Evolutionary conservation across 2,797 vertebrate genomes (phyloP).

Genomic region (Tiaroga cobitis): DNA sequence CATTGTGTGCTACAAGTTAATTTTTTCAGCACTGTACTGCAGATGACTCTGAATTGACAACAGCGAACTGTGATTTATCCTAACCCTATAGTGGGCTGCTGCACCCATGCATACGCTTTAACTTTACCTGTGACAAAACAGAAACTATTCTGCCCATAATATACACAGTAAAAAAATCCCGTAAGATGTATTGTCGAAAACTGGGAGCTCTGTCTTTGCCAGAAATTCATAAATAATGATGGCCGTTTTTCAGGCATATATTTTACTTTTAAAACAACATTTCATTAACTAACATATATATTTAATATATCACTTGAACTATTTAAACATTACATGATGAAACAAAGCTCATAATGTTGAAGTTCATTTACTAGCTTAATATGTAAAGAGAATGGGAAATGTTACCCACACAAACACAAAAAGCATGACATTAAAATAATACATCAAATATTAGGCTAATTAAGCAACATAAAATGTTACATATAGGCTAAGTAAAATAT

Average conservation of each 20-base stretch:
- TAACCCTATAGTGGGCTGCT: neutral
- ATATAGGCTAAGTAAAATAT: neutral
- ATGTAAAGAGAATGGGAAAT: neutral
- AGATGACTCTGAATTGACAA: slow-evolving; percentile 9
- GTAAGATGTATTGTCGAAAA: neutral
- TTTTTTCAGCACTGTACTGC: neutral
- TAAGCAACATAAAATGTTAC: neutral
- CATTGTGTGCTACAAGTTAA: neutral
- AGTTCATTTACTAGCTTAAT: neutral
- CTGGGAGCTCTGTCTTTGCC: neutral
- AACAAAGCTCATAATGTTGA: neutral
- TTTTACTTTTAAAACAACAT: neutral
- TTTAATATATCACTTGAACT: neutral
- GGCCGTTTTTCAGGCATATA: neutral
- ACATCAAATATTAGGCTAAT: neutral
- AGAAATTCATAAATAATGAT: neutral
- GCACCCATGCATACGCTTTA: neutral
- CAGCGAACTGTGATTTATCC: slow-evolving; percentile 9
- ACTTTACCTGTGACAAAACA: neutral
- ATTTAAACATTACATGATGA: neutral
- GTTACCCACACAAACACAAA: slow-evolving; percentile 1
- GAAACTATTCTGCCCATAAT: neutral
- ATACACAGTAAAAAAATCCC: neutral
- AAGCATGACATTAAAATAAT: neutral
- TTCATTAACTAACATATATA: neutral